Evolutionary conservation across 1,140 invertebrate genomes (phyloP), one percentile per base, ranked within the genome.

Genomic region (Harlomillsia oculata): DNA sequence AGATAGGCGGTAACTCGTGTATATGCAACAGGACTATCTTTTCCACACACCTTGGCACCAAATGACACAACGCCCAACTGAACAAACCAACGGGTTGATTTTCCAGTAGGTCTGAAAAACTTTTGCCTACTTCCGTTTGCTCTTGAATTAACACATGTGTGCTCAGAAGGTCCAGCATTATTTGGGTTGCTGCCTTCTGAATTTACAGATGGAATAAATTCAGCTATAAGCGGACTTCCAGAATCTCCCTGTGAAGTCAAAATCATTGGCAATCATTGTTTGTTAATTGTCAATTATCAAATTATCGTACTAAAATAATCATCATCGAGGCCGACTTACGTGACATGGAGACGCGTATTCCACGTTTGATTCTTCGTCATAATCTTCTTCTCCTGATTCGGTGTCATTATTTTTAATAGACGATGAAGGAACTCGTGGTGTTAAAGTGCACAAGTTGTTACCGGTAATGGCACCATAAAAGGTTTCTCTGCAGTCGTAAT

Each of bases 31-130:
- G 74, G 75, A 41, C 60, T 56, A n/a, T 72, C 69, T 58, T 75
- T 77, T 18, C 76, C 76, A 51, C 61, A 60, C 5, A 66, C 59
- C 26, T 60, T 59, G 40, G 71, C 65, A 32, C 76, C 76, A 55
- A 77, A 78, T 2, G 75, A 77, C 2, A 71, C 71, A 36, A 75
- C 54, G 49, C 76, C 76, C 30, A 77, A 37, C 43, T 66, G 55
- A 28, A 66, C 63, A 46, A 34, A 63, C 57, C 57, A 63, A 11
- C 60, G 54, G n/a, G 43, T 14, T 5, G 28, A 23, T 11, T 23
- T n/a, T n/a, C n/a, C n/a, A n/a, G n/a, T n/a, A n/a, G n/a, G n/a
- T n/a, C n/a, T n/a, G n/a, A n/a, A n/a, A n/a, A n/a, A n/a, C n/a
- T n/a, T n/a, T 9, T 57, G n/a, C 8, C 44, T 14, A 43, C 43